Conservation (phyloP, 2,888 invertebrate species). For the Aphrophora alni region DNA sequence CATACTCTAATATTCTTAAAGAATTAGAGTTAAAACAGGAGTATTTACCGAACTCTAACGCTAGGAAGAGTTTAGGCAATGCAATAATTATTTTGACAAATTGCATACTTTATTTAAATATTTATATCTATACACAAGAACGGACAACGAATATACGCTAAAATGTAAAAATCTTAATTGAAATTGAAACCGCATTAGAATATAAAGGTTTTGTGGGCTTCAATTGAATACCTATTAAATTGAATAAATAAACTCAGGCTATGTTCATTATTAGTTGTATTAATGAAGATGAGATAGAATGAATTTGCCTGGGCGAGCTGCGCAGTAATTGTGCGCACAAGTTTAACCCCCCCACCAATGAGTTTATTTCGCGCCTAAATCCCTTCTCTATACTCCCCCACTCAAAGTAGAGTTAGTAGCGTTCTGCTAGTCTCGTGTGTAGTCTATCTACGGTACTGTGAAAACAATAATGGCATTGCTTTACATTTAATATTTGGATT, state of each 20-base stretch:
- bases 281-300: background rate
- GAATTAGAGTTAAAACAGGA: too few species aligned
- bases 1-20: too few species aligned
- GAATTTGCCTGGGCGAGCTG: background rate
- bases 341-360: slow-evolving; percentile 26
- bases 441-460: background rate
- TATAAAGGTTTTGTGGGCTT: background rate
- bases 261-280: background rate
- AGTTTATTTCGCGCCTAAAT: slow-evolving; percentile 40
- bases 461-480: background rate
- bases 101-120: too few species aligned
- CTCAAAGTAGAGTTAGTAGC: background rate
- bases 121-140: too few species aligned
- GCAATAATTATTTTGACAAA: too few species aligned
- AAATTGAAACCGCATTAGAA: too few species aligned
- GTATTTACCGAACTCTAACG: too few species aligned
- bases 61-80: too few species aligned
- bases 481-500: too few species aligned
- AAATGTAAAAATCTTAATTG: too few species aligned
- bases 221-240: background rate
- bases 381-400: slow-evolving; percentile 10
- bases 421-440: background rate
- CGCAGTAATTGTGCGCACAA: background rate
- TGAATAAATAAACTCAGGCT: background rate
- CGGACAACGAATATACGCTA: too few species aligned